Percentiles rank a stretch among this genome's conserved stretches.
phyloP scores from a whole-genome alignment of 2,113 vertebrate genomes.

The Hippopotamus amphibius region DNA sequence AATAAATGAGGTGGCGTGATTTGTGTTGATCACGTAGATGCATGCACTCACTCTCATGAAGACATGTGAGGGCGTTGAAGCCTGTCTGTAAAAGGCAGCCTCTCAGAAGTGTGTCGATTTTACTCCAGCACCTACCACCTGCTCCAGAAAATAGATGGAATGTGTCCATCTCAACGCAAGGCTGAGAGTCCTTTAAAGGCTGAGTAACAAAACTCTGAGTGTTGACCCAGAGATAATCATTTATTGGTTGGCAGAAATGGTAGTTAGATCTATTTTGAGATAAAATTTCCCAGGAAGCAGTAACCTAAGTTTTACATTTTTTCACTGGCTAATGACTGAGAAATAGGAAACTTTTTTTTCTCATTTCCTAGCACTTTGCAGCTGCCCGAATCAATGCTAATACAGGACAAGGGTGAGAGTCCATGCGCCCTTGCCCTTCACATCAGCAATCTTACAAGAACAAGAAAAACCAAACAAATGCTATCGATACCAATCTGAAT shows the following conservation, averaged over 20 bases:
- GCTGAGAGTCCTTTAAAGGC: not conserved
- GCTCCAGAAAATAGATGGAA: not conserved
- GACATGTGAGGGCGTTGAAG: not conserved
- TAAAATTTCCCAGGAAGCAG: conserved; percentile 66
- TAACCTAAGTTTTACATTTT: conserved; percentile 17
- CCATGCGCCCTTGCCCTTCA: conserved; percentile 61
- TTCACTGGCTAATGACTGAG: conserved; percentile 67
- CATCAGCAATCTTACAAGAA: not conserved
- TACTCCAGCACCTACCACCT: not conserved
- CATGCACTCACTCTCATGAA: too few species aligned
- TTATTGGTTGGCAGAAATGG: conserved; percentile 49
- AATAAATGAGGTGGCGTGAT: not conserved
- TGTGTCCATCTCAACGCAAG: not conserved
- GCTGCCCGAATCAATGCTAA: conserved; percentile 48
- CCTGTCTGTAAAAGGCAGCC: not conserved
- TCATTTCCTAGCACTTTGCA: conserved; percentile 69
- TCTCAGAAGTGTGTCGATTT: not conserved
- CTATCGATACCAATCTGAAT: not conserved
- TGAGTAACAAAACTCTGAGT: not conserved
- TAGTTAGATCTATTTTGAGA: conserved; percentile 55
- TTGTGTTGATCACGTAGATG: not conserved
- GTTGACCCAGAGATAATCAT: not conserved
- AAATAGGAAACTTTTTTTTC: conserved; percentile 66
- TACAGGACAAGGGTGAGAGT: conserved; percentile 38
- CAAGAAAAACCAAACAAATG: not conserved